Evolutionary conservation across 2,888 invertebrate genomes (phyloP).

Genomic region (Smittia aterrima): DNA sequence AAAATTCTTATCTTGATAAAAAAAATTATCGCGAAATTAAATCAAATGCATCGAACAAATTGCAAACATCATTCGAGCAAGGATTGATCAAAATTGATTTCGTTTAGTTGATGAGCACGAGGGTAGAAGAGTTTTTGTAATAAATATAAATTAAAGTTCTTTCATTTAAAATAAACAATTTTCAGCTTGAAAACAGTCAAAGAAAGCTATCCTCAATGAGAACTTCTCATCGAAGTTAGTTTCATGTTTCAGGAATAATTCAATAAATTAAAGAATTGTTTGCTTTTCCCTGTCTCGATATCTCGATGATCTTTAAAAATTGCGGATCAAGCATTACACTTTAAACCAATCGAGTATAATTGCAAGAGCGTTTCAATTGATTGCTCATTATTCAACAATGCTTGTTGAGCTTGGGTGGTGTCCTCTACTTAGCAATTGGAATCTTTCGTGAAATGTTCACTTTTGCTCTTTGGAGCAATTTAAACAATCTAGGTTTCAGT

Average conservation of each 20-base stretch:
- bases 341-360: constrained; percentile 46
- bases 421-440: background rate
- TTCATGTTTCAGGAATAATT: constrained; percentile 27
- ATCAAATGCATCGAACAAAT: background rate
- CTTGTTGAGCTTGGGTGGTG: background rate
- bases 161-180: background rate
- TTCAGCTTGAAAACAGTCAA: background rate
- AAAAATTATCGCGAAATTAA: background rate
- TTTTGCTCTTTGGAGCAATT: background rate
- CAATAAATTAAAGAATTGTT: no score
- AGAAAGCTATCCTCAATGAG: no score
- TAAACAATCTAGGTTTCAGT: constrained; percentile 36
- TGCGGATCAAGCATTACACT: constrained; percentile 49
- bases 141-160: background rate
- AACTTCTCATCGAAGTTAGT: background rate
- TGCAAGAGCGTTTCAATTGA: background rate
- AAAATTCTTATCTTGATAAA: background rate
- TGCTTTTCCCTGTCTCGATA: constrained; percentile 51
- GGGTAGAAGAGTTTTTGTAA: background rate
- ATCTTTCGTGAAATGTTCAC: background rate
- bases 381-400: background rate
- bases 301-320: constrained; percentile 50
- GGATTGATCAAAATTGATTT: constrained; percentile 1
- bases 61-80: background rate
- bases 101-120: background rate